Percentiles rank a stretch among this genome's conserved stretches.
These are phyloP conservation scores for Varanus salvator DNA, from an alignment of 2,113 vertebrate species.

Conservation along the genomic window DNA sequence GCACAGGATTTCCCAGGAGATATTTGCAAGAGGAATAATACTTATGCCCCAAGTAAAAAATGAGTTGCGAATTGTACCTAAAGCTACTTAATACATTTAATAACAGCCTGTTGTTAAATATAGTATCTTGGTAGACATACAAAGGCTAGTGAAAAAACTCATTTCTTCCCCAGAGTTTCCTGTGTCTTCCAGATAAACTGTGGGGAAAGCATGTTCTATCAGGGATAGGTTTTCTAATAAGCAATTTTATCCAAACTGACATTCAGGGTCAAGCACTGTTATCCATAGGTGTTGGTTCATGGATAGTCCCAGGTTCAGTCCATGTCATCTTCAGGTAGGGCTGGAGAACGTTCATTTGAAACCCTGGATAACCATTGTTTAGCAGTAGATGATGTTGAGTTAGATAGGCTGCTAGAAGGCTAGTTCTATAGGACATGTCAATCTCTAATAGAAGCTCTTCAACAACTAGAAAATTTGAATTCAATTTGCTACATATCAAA, in stretches of 20 bases:
- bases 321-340: background rate
- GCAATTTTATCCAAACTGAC: constrained; percentile 35
- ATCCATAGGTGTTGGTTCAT: background rate
- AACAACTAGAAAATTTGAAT: too few species aligned
- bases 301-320: background rate
- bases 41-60: constrained; percentile 49
- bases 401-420: background rate
- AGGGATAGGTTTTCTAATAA: constrained; percentile 36
- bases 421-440: background rate
- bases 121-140: constrained; percentile 45
- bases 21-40: constrained; percentile 57
- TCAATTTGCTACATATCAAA: background rate
- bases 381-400: background rate
- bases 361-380: background rate
- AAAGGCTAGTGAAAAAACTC: constrained; percentile 49
- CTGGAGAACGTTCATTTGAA: too few species aligned
- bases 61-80: constrained; percentile 16
- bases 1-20: constrained; percentile 39
- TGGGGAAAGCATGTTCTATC: constrained; percentile 43
- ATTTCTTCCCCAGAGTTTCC: constrained; percentile 46
- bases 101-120: constrained; percentile 59
- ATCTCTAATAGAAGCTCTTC: background rate
- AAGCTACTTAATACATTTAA: constrained; percentile 60
- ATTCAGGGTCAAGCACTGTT: constrained; percentile 15
- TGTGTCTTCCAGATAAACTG: constrained; percentile 42